These are phyloP conservation scores for Knipowitschia caucasica DNA, from an alignment of 2,797 vertebrate genomes.

Conservation along the genomic window DNA sequence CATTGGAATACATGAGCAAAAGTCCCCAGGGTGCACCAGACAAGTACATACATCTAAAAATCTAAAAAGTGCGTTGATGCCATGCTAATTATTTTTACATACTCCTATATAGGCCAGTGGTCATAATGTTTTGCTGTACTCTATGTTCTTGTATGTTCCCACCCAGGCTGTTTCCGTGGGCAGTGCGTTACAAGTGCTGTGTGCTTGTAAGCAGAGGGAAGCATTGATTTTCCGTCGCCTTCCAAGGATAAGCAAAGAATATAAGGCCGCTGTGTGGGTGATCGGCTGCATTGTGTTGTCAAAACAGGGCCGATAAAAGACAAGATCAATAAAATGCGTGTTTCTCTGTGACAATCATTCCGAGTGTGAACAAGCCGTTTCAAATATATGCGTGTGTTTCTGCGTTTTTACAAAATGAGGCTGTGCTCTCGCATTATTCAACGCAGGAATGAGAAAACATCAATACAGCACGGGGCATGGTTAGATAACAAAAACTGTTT, in stretches of 20 bases:
- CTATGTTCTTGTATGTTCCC: neutral
- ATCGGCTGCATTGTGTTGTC: constrained; percentile 9
- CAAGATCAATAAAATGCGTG: constrained; percentile 30
- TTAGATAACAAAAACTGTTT: constrained; percentile 1
- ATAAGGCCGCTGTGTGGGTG: constrained; percentile 23
- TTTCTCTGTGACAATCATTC: constrained; percentile 23
- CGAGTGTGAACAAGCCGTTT: constrained; percentile 3
- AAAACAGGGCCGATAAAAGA: constrained; percentile 29
- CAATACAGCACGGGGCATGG: neutral
- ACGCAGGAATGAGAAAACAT: neutral
- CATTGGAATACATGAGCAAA: no score
- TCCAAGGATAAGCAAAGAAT: constrained; percentile 58
- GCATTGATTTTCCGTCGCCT: constrained; percentile 61
- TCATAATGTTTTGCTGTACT: neutral
- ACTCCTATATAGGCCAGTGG: neutral
- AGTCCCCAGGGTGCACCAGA: no score
- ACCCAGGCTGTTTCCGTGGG: constrained; percentile 47
- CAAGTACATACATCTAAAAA: no score
- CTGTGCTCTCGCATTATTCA: neutral
- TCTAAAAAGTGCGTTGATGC: no score
- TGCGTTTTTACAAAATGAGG: neutral
- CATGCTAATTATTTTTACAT: no score
- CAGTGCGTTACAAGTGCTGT: constrained; percentile 56
- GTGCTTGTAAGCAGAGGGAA: constrained; percentile 56
- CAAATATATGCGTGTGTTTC: constrained; percentile 5